A percentile compares a stretch with the other conserved stretches of the same genome.
phyloP scores from a whole-genome alignment of 1,140 invertebrate genomes.

The Holotrichia oblita region DNA sequence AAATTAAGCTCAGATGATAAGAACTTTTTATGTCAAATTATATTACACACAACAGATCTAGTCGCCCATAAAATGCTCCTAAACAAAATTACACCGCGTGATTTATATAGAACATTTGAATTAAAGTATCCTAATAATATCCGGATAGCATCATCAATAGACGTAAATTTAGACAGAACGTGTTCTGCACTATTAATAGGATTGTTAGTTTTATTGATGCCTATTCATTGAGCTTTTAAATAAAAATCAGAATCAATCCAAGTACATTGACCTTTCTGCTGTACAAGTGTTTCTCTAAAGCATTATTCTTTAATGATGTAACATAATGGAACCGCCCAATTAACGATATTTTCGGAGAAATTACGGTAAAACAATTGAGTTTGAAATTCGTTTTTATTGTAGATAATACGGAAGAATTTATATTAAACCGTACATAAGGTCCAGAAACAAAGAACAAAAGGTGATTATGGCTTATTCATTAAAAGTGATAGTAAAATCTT shows the following conservation, averaged over 20 bases:
- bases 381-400: neutral
- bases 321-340: too few relatives aligned
- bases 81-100: neutral
- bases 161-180: neutral
- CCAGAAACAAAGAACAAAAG: neutral
- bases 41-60: neutral
- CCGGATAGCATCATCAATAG: neutral
- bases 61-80: neutral
- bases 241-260: neutral
- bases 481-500: neutral
- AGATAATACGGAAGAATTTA: neutral
- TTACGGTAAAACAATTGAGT: neutral
- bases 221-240: neutral
- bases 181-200: neutral
- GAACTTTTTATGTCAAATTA: too few relatives aligned
- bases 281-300: neutral
- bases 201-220: conserved; percentile 1
- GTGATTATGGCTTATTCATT: neutral
- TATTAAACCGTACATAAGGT: too few relatives aligned
- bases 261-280: neutral
- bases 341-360: too few relatives aligned
- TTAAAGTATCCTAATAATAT: neutral
- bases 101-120: neutral
- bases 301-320: too few relatives aligned
- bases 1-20: too few relatives aligned